Evolutionary conservation across 2,797 vertebrate genomes (phyloP).

Genomic region (Tinamus major): DNA sequence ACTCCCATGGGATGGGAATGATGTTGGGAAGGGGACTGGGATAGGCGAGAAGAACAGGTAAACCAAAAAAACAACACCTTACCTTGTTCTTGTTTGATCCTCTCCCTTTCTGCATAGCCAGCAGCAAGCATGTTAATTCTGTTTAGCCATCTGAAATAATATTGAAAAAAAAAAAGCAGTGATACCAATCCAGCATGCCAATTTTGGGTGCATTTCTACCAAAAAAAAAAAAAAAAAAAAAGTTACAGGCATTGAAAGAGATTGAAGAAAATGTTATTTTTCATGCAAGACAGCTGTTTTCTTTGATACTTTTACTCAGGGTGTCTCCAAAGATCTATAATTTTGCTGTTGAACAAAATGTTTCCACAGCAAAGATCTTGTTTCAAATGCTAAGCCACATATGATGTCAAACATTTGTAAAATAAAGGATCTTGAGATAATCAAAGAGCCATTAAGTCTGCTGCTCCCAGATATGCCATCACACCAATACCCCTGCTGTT

Average conservation of each 20-base stretch:
- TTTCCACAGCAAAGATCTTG: slow-evolving; percentile 53
- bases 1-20: neutral
- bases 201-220: slow-evolving; percentile 31
- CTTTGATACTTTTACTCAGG: slow-evolving; percentile 44
- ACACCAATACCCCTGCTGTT: slow-evolving; percentile 36
- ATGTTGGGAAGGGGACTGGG: neutral
- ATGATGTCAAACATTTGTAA: slow-evolving; percentile 56
- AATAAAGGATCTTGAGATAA: slow-evolving; percentile 51
- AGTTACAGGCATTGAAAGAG: slow-evolving; percentile 37
- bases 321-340: slow-evolving; percentile 37
- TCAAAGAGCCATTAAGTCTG: slow-evolving; percentile 53
- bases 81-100: slow-evolving; percentile 97
- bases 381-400: slow-evolving; percentile 52
- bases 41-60: neutral
- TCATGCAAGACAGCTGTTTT: slow-evolving; percentile 37
- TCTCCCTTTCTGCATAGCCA: slow-evolving; percentile 93
- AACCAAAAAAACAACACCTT: slow-evolving; percentile 61
- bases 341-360: slow-evolving; percentile 60
- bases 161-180: slow-evolving; percentile 61
- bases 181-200: neutral
- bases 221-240: slow-evolving; percentile 19
- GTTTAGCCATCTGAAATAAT: slow-evolving; percentile 93
- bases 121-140: slow-evolving; percentile 96
- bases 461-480: slow-evolving; percentile 54
- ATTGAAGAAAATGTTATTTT: slow-evolving; percentile 20